Evolutionary conservation across 2,113 vertebrate genomes (phyloP).

Genomic region (Mustela nigripes): DNA sequence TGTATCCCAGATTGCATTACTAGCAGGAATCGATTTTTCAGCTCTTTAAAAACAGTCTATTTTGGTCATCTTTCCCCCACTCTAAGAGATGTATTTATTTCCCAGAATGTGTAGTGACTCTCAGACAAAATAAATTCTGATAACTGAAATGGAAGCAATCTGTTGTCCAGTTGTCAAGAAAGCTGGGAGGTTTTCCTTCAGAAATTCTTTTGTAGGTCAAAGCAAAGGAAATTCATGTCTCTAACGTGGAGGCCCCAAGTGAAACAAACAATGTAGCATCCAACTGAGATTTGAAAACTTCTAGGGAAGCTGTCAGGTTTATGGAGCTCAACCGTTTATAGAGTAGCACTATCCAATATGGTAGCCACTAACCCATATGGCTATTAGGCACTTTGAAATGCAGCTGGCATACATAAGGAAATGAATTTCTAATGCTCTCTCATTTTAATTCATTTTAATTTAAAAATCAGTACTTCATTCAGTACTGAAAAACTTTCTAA

Average conservation of each 20-base stretch:
- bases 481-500: background rate
- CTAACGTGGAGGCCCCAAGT: background rate
- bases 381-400: background rate
- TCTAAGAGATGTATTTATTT: constrained; percentile 77
- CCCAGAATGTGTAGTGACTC: constrained; percentile 69
- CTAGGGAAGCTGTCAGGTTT: background rate
- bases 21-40: constrained; percentile 72
- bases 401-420: background rate
- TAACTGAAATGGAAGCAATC: constrained; percentile 68
- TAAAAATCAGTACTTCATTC: background rate
- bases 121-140: constrained; percentile 69
- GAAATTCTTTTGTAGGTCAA: constrained; percentile 70
- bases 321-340: background rate
- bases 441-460: background rate
- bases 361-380: background rate
- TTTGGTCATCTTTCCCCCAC: constrained; percentile 63
- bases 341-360: background rate
- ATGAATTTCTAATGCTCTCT: background rate
- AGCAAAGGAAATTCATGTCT: constrained; percentile 50
- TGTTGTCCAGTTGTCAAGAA: constrained; percentile 45
- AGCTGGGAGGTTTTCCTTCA: constrained; percentile 40
- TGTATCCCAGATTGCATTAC: constrained; percentile 61
- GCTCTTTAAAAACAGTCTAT: constrained; percentile 74
- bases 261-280: background rate
- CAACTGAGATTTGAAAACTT: background rate